Percentiles rank a stretch among this genome's conserved stretches.
Evolutionary conservation across 2,888 invertebrate species (phyloP).

Genomic region (Cheilosia urbana): DNA sequence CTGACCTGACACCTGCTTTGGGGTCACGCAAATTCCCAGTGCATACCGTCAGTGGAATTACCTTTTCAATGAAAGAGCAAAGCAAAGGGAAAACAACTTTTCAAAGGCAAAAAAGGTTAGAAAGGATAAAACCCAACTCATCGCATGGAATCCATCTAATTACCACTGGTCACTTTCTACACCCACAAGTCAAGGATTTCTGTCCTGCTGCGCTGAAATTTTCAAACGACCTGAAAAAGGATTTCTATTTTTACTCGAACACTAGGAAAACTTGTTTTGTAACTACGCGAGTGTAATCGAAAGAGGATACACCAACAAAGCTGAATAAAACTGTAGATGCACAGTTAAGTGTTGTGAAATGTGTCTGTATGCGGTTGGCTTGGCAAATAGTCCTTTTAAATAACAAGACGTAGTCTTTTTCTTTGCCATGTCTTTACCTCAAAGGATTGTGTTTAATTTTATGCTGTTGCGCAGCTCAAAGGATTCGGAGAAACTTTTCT

Average conservation of each 20-base stretch:
- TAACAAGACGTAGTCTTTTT: not conserved
- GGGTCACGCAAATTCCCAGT: constrained; percentile 2
- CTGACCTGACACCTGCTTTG: not conserved
- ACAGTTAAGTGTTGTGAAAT: too few relatives aligned
- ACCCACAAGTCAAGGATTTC: constrained; percentile 13
- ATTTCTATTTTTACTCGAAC: not conserved
- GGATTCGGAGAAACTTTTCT: constrained; percentile 21
- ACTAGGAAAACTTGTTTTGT: constrained; percentile 1
- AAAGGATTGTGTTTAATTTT: constrained; percentile 52
- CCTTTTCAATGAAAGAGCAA: constrained; percentile 14
- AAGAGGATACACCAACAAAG: too few relatives aligned
- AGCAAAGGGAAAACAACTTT: not conserved
- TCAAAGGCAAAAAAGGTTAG: constrained; percentile 9
- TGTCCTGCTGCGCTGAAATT: constrained; percentile 16
- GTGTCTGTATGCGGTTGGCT: too few relatives aligned
- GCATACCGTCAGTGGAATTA: not conserved
- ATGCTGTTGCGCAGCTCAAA: constrained; percentile 35
- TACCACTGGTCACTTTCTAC: constrained; percentile 16
- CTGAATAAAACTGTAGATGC: too few relatives aligned
- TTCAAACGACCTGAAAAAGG: constrained; percentile 14
- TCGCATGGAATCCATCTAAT: constrained; percentile 35
- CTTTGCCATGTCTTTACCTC: constrained; percentile 14
- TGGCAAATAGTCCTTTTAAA: not conserved
- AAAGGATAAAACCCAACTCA: constrained; percentile 5
- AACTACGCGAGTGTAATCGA: too few relatives aligned